phyloP scores from a whole-genome alignment of 2,113 vertebrate genomes.

The Oreochromis aureus region DNA sequence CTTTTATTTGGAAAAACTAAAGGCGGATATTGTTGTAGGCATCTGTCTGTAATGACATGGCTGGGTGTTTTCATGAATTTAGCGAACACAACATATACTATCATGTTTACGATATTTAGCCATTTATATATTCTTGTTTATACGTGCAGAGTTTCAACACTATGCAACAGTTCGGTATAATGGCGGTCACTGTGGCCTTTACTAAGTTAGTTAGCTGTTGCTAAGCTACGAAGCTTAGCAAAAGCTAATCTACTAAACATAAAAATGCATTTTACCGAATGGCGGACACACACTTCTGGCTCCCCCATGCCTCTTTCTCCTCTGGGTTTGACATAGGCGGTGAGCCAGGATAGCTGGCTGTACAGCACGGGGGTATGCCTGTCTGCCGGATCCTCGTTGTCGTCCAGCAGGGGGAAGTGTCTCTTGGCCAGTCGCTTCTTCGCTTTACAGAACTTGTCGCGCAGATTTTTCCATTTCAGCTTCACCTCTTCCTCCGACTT shows the following conservation, averaged over 20 bases:
- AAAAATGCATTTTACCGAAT: neutral
- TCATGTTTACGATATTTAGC: neutral
- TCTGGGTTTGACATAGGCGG: conserved; percentile 22
- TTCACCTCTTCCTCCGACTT: conserved; percentile 42
- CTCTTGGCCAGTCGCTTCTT: conserved; percentile 45
- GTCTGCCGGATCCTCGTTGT: conserved; percentile 11
- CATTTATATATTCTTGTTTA: neutral
- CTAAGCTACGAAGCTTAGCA: neutral
- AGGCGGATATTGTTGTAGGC: neutral
- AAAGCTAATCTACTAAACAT: neutral
- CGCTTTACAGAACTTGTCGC: conserved; percentile 60
- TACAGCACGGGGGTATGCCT: conserved; percentile 26
- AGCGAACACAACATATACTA: neutral
- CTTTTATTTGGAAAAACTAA: conserved; percentile 24
- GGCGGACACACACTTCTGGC: neutral
- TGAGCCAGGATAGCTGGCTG: conserved; percentile 44
- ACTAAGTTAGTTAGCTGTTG: neutral
- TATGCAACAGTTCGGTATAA: neutral
- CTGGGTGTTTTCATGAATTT: neutral
- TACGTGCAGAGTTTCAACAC: neutral
- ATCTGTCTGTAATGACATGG: neutral
- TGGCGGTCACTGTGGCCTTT: neutral
- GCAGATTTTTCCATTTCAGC: conserved; percentile 50
- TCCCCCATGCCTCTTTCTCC: neutral
- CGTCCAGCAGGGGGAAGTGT: neutral